A percentile compares a stretch with the other conserved stretches of the same genome.
Evolutionary conservation across 2,113 vertebrate genomes (phyloP).

Genomic region (Albula goreensis): DNA sequence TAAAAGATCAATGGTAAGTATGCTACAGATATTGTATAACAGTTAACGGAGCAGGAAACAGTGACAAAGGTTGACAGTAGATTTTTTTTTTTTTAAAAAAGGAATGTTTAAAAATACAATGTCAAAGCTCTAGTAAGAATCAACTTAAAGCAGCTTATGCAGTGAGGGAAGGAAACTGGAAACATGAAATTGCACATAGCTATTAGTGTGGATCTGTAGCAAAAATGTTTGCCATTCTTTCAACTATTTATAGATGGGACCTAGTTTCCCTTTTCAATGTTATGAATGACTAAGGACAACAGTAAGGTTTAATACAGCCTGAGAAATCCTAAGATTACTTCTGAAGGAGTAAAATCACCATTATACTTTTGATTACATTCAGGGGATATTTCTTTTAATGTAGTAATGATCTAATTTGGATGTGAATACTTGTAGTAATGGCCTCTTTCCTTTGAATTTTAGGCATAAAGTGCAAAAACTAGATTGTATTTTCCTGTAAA

Average conservation of each 20-base stretch:
- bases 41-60: not conserved
- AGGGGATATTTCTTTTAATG: conserved; percentile 41
- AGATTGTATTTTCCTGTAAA: conserved; percentile 76
- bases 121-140: not conserved
- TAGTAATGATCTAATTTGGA: conserved; percentile 45
- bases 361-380: conserved; percentile 60
- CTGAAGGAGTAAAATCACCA: conserved; percentile 35
- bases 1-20: not conserved
- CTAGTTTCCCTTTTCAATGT: conserved; percentile 30
- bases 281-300: conserved; percentile 34
- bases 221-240: not conserved
- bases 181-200: conserved; percentile 60
- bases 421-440: conserved; percentile 44
- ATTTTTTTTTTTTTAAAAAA: conserved; percentile 7
- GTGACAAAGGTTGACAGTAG: not conserved
- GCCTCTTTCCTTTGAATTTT: conserved; percentile 64
- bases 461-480: conserved; percentile 75
- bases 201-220: conserved; percentile 51
- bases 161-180: conserved; percentile 55
- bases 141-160: conserved; percentile 29
- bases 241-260: conserved; percentile 15
- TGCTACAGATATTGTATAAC: conserved; percentile 13
- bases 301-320: conserved; percentile 57
- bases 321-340: conserved; percentile 44
- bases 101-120: conserved; percentile 16